Base-by-base conservation (phyloP, 2,113 vertebrate species). In the Diphyllodes magnificus region DNA sequence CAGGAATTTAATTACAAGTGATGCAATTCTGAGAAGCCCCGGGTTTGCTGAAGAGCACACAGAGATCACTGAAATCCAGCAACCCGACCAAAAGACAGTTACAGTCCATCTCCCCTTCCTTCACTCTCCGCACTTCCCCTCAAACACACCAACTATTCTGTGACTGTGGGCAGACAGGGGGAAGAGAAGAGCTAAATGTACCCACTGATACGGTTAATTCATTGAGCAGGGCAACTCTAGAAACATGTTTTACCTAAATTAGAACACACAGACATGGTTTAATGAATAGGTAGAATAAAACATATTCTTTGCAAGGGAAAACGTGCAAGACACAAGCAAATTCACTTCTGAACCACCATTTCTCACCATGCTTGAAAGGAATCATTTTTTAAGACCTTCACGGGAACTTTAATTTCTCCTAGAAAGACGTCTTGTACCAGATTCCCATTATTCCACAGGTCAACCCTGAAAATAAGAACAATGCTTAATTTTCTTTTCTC, bases 391-490 rank as follows among this genome's bases (percentile, higher is more conserved):
- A 99, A 97, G 86, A 99, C 98, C 94, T 99, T 99, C 91, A 99
- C 98, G 39, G 99, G 98, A 93, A 99, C 99, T 84, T 99, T 98
- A 28, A 99, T 99, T 98, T 99, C 99, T 82, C 99, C 99, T 45
- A 99, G 97, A 96, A 99, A 99, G 95, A 99, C 90, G 82, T 99
- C 99, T 97, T 99, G 99, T 76, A 98, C 99, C 96, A 99, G 97
- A 92, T 99, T 99, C 79, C 99, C 99, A 96, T 99, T 99, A 98
- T 99, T 99, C 99, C 99, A 99, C 33, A 99, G 92, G 92, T 99
- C 99, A 68, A 99, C 98, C 97, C 99, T 99, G 97, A 92, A 98
- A 98, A 97, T 65, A 91, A 91, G 82, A 97, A 96, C 18, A 95
- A 10, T n/a, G 44, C 11, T 85, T 82, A 8, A 28, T 54, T 68